Evolutionary conservation across 2,113 vertebrate genomes (phyloP).

Genomic region (Pangasianodon gigas): DNA sequence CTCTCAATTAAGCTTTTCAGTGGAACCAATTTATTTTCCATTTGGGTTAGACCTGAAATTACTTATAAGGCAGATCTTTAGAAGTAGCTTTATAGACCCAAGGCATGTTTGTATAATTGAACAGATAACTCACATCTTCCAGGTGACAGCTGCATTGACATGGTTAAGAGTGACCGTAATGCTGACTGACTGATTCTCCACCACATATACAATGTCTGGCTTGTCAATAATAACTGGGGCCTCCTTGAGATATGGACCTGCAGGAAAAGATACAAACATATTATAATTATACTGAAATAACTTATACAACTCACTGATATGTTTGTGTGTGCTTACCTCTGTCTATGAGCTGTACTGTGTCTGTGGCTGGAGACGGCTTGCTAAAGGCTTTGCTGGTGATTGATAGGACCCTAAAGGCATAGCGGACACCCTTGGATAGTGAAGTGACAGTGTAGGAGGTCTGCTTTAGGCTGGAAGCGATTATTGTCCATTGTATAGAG

Average conservation of each 20-base stretch:
- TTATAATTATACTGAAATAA: neutral
- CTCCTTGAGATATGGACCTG: slow-evolving; percentile 87
- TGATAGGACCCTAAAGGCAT: slow-evolving; percentile 89
- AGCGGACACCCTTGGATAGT: slow-evolving; percentile 85
- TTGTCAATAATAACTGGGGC: slow-evolving; percentile 86
- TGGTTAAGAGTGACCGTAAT: slow-evolving; percentile 90
- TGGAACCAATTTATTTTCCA: neutral
- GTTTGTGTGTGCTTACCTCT: slow-evolving; percentile 70
- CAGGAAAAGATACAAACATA: slow-evolving; percentile 10
- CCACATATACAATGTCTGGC: slow-evolving; percentile 86
- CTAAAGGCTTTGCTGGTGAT: slow-evolving; percentile 89
- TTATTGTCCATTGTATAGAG: slow-evolving; percentile 88
- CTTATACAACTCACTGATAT: neutral
- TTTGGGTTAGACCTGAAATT: neutral
- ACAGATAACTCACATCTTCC: slow-evolving; percentile 81
- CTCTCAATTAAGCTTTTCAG: neutral
- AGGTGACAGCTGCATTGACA: slow-evolving; percentile 82
- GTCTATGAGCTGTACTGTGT: slow-evolving; percentile 84
- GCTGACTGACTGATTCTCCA: slow-evolving; percentile 86
- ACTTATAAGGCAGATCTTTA: neutral
- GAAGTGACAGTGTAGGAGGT: slow-evolving; percentile 78
- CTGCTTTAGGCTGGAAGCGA: slow-evolving; percentile 80
- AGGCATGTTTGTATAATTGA: neutral
- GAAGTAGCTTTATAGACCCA: neutral
- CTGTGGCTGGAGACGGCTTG: slow-evolving; percentile 85